Conservation (phyloP, 35 echinoderm and acorn worm genomes). For the Diadema setosum region DNA sequence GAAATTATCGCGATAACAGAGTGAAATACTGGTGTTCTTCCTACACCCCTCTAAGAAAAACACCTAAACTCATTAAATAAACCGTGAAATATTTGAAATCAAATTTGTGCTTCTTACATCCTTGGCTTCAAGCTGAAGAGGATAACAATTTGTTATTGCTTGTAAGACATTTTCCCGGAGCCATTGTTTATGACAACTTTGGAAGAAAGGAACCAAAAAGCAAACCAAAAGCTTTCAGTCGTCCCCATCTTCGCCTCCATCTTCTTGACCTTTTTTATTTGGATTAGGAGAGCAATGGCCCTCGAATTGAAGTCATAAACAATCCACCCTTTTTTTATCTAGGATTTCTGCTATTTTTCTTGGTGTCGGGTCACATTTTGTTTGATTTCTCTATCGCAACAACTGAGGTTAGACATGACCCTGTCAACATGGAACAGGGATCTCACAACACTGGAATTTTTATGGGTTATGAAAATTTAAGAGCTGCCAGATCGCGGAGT, state of each 20-base stretch:
- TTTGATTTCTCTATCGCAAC: too few species aligned
- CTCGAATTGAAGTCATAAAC: neutral
- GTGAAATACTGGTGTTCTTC: too few species aligned
- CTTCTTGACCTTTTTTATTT: slow-evolving; percentile 7
- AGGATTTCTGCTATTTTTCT: neutral
- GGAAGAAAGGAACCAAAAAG: neutral
- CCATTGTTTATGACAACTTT: slow-evolving; percentile 9
- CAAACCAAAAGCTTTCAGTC: neutral
- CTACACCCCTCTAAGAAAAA: too few species aligned
- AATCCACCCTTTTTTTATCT: slow-evolving; percentile 15
- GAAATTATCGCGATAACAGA: neutral
- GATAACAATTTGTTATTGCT: slow-evolving; percentile 10
- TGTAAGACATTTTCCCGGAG: neutral
- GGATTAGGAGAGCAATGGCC: neutral
- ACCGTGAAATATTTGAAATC: neutral
- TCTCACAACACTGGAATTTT: too few species aligned
- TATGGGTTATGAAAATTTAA: too few species aligned
- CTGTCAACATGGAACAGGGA: too few species aligned
- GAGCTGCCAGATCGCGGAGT: too few species aligned
- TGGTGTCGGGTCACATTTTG: neutral
- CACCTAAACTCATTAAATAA: slow-evolving; percentile 12
- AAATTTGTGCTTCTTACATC: neutral
- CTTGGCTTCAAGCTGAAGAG: neutral
- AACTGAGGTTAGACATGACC: too few species aligned
- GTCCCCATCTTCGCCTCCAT: neutral